A percentile compares a stretch with the other conserved stretches of the same genome.
These are phyloP conservation scores for Lordiphosa andalusiaca DNA, from an alignment of 2,888 invertebrate species.

Conservation along the genomic window DNA sequence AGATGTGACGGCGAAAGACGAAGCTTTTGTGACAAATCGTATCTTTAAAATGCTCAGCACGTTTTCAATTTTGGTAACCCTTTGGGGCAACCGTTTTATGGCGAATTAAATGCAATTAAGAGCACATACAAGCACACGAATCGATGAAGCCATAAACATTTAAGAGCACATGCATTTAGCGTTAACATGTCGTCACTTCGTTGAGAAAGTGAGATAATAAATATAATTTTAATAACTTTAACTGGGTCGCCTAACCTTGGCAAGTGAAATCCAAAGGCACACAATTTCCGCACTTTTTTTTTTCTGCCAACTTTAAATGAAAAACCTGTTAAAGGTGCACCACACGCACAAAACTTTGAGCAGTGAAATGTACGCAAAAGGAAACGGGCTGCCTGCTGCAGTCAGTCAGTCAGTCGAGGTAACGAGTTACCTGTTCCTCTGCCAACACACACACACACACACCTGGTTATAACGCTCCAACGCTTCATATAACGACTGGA, in stretches of 20 bases:
- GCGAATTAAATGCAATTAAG: slow-evolving; percentile 70
- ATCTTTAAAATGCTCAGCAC: slow-evolving; percentile 56
- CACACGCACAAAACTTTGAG: slow-evolving; percentile 13
- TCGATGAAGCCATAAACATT: slow-evolving; percentile 52
- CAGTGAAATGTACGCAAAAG: slow-evolving; percentile 28
- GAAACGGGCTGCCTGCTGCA: slow-evolving; percentile 28
- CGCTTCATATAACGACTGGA: slow-evolving; percentile 27
- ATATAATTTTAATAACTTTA: slow-evolving; percentile 20
- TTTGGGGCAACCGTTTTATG: slow-evolving; percentile 60
- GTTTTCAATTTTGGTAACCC: slow-evolving; percentile 62
- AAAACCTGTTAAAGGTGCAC: slow-evolving; percentile 62
- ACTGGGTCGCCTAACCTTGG: slow-evolving; percentile 61
- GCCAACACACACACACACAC: slow-evolving; percentile 11
- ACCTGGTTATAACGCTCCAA: slow-evolving; percentile 42
- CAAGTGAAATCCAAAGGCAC: slow-evolving; percentile 68
- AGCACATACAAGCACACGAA: slow-evolving; percentile 23
- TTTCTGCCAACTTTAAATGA: slow-evolving; percentile 69
- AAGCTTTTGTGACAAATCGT: slow-evolving; percentile 8
- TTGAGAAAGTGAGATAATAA: slow-evolving; percentile 24
- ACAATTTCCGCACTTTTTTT: slow-evolving; percentile 62
- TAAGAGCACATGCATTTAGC: background rate
- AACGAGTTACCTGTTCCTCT: slow-evolving; percentile 31
- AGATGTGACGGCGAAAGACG: slow-evolving; percentile 12
- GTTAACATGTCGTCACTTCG: slow-evolving; percentile 9
- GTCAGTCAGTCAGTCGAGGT: slow-evolving; percentile 20